Conservation (phyloP, 2,113 vertebrate genomes). For the Macaca mulatta region DNA sequence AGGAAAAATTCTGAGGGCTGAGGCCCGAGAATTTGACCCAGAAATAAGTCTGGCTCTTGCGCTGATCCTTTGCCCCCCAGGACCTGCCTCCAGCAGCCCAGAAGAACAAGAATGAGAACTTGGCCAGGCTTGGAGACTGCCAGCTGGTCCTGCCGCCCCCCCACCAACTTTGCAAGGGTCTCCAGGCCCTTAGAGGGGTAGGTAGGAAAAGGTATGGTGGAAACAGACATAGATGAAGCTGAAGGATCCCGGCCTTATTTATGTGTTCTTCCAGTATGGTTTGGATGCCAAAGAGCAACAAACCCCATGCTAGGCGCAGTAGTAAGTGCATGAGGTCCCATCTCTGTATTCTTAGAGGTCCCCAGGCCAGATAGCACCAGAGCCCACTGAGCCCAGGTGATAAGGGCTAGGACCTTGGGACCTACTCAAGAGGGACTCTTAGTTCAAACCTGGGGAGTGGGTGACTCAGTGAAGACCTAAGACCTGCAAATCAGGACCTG, state of each 20-base stretch:
- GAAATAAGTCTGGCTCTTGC: accelerated
- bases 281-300: not conserved
- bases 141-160: accelerated
- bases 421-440: not conserved
- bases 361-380: accelerated
- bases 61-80: not conserved
- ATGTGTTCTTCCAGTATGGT: accelerated
- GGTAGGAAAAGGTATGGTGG: not conserved
- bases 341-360: not conserved
- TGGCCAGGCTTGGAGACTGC: accelerated
- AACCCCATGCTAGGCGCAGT: accelerated
- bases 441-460: not conserved
- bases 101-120: not conserved
- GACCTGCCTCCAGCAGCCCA: accelerated
- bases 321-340: accelerated
- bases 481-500: not conserved
- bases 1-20: not conserved
- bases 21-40: not conserved
- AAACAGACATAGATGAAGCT: not conserved
- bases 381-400: accelerated
- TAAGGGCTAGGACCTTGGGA: accelerated
- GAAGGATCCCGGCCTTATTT: not conserved
- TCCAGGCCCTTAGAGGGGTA: accelerated
- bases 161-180: accelerated
- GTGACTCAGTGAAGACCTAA: not conserved